Percentiles rank a stretch among this genome's conserved stretches.
Evolutionary conservation across 1,140 invertebrate species (phyloP).

Genomic region (Penaeus chinensis): DNA sequence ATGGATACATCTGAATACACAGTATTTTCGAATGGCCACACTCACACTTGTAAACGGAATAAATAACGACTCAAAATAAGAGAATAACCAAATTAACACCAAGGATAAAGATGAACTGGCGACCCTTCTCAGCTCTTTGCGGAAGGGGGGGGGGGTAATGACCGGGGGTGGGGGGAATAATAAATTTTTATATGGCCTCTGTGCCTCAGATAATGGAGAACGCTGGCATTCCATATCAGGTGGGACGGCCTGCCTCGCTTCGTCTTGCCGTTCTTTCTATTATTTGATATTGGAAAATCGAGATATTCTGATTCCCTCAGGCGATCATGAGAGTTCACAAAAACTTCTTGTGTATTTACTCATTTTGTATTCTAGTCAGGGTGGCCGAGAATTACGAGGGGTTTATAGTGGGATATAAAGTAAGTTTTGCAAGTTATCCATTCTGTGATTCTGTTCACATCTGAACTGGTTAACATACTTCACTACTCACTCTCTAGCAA

Average conservation of each 20-base stretch:
- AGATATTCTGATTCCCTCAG: constrained; percentile 13
- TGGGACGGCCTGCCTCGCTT: constrained; percentile 54
- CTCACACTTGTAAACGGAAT: not conserved
- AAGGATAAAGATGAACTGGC: constrained; percentile 37
- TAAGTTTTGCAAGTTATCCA: constrained; percentile 10
- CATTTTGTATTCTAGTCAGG: constrained; percentile 55
- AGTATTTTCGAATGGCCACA: not conserved
- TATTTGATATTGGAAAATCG: constrained; percentile 18
- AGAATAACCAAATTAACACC: constrained; percentile 1
- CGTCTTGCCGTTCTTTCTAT: constrained; percentile 19
- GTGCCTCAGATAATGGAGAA: constrained; percentile 61
- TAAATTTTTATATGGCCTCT: constrained; percentile 63
- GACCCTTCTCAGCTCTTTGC: constrained; percentile 53
- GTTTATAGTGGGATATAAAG: constrained; percentile 33
- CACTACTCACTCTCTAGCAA: constrained; percentile 16
- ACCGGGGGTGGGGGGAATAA: constrained; percentile 55
- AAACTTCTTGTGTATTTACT: constrained; percentile 24
- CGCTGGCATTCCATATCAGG: constrained; percentile 61
- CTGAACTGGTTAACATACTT: not conserved
- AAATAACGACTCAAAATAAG: not conserved
- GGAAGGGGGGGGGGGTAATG: constrained; percentile 49
- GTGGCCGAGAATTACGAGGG: constrained; percentile 35
- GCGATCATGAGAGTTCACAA: constrained; percentile 15
- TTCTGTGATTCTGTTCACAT: too few relatives aligned
- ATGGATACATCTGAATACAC: constrained; percentile 6